These are phyloP conservation scores for Pseudomugil tenellus DNA, from an alignment of 2,797 vertebrate genomes.

Conservation along the genomic window DNA sequence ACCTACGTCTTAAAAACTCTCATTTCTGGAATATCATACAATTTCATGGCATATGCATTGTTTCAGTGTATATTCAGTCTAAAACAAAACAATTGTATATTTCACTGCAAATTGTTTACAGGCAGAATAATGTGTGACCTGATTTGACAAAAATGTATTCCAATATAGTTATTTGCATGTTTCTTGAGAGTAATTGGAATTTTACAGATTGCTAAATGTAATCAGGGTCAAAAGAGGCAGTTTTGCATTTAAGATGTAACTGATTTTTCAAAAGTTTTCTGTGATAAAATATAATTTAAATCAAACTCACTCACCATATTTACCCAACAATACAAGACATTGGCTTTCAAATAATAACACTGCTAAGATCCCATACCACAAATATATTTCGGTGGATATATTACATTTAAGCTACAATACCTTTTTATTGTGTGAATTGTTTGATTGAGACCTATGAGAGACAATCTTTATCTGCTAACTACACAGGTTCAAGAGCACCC, in stretches of 20 bases:
- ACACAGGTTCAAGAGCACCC: conserved; percentile 64
- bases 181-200: conserved; percentile 35
- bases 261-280: conserved; percentile 40
- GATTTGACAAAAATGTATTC: conserved; percentile 18
- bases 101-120: conserved; percentile 3
- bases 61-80: conserved; percentile 11
- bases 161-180: conserved; percentile 17
- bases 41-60: conserved; percentile 33
- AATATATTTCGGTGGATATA: conserved; percentile 51
- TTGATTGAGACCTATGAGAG: conserved; percentile 54
- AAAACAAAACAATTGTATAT: conserved; percentile 17
- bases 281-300: conserved; percentile 54
- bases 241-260: conserved; percentile 29
- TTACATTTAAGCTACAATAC: conserved; percentile 51
- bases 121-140: conserved; percentile 10
- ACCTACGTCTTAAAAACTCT: conserved; percentile 38
- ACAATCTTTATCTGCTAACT: conserved; percentile 76
- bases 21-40: conserved; percentile 39
- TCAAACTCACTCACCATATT: conserved; percentile 53
- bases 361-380: conserved; percentile 68
- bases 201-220: conserved; percentile 28
- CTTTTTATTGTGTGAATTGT: conserved; percentile 47
- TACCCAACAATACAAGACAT: conserved; percentile 63
- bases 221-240: conserved; percentile 20
- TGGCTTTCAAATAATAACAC: conserved; percentile 70